Conservation (phyloP, 2,888 invertebrate species). For the Nemapogon koenigi region DNA sequence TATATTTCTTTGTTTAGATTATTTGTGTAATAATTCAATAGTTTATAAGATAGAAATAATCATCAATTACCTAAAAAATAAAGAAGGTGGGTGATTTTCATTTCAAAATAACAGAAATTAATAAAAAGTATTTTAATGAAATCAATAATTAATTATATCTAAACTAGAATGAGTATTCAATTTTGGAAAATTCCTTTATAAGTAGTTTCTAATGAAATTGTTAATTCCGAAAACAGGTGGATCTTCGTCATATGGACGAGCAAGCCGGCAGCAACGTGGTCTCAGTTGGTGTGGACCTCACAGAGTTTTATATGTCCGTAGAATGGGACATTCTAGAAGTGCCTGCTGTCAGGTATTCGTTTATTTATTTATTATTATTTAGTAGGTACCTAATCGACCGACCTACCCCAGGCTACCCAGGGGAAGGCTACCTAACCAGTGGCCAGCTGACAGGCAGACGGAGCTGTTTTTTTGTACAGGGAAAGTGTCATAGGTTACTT, state of each 20-base stretch:
- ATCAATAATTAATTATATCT: neutral
- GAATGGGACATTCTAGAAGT: slow-evolving; percentile 99
- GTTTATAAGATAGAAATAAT: no score
- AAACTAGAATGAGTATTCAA: neutral
- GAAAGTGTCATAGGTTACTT: no score
- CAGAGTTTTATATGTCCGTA: slow-evolving; percentile 97
- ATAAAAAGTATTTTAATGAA: neutral
- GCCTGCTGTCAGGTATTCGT: slow-evolving; percentile 90
- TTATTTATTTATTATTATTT: no score
- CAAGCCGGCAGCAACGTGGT: slow-evolving; percentile 88
- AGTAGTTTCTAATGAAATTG: neutral
- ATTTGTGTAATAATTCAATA: no score
- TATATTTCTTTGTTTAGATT: no score
- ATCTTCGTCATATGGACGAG: slow-evolving; percentile 91
- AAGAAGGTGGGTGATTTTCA: neutral
- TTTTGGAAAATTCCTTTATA: neutral
- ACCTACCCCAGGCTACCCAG: no score
- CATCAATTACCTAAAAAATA: neutral
- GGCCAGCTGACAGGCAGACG: no score
- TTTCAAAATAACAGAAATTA: neutral
- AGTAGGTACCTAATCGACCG: no score
- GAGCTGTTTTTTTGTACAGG: no score
- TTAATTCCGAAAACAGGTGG: slow-evolving; percentile 81
- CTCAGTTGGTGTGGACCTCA: slow-evolving; percentile 93
- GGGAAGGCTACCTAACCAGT: no score